Conservation (phyloP, 2,113 vertebrate genomes). For the Elephantulus edwardii region DNA sequence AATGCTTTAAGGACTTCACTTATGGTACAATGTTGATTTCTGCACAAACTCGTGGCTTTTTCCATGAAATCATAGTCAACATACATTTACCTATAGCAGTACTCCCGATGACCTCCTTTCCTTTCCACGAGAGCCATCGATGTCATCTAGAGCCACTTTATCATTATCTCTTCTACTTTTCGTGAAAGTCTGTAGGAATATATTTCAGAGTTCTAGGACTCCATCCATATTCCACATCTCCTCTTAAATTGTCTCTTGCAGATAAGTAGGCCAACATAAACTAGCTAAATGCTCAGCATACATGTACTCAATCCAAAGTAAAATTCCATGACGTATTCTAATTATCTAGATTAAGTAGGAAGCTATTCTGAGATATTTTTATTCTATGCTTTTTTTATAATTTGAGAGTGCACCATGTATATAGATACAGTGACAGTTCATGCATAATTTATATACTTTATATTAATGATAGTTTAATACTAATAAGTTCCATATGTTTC, state of each 20-base stretch:
- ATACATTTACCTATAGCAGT: slow-evolving; percentile 11
- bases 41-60: slow-evolving; percentile 28
- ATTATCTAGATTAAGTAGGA: neutral
- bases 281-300: slow-evolving; percentile 14
- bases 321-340: slow-evolving; percentile 35
- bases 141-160: slow-evolving; percentile 9
- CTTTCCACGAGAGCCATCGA: slow-evolving; percentile 38
- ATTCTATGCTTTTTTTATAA: too few species aligned
- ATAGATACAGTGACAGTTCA: neutral
- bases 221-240: slow-evolving; percentile 15
- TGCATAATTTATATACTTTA: neutral
- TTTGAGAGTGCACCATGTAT: neutral
- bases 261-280: slow-evolving; percentile 54
- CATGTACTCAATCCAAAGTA: slow-evolving; percentile 6
- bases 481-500: neutral
- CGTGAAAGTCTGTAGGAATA: slow-evolving; percentile 20
- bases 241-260: slow-evolving; percentile 29
- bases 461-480: neutral
- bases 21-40: neutral
- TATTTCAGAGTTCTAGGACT: neutral
- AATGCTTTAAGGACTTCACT: neutral
- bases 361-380: neutral
- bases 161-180: slow-evolving; percentile 16
- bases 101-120: neutral
- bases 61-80: neutral